phyloP scores from a whole-genome alignment of 1,140 invertebrate genomes.

The Temnothorax curvispinosus region DNA sequence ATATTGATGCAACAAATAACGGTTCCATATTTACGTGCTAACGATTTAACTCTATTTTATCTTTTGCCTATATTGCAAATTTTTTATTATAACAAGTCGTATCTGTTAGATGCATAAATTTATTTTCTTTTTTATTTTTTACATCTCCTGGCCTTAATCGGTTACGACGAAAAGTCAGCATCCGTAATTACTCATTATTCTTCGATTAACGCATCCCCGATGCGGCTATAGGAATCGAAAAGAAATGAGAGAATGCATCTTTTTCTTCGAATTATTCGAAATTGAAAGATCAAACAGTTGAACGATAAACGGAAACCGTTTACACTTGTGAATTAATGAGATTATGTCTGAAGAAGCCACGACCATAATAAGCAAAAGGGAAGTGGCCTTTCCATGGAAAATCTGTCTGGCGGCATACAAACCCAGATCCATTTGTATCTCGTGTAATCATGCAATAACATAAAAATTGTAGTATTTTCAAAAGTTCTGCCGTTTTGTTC shows the following conservation, averaged over 20 bases:
- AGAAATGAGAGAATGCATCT: neutral
- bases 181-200: slow-evolving; percentile 30
- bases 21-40: neutral
- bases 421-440: neutral
- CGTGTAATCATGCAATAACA: neutral
- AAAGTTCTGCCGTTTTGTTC: neutral
- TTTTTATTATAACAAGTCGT: neutral
- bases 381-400: neutral
- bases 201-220: neutral
- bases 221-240: neutral
- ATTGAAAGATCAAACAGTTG: slow-evolving; percentile 6
- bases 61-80: neutral
- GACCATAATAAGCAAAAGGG: neutral
- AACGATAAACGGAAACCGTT: neutral
- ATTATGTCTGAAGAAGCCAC: neutral
- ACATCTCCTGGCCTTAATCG: neutral
- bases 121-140: neutral
- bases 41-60: neutral
- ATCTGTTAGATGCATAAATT: neutral
- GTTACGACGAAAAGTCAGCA: neutral
- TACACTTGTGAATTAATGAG: slow-evolving; percentile 3
- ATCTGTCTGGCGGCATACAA: neutral
- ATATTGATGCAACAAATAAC: neutral
- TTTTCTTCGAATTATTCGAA: slow-evolving; percentile 12
- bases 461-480: neutral